Base-by-base conservation (phyloP, 2,797 vertebrate species). In the Rhynchotus rufescens region DNA sequence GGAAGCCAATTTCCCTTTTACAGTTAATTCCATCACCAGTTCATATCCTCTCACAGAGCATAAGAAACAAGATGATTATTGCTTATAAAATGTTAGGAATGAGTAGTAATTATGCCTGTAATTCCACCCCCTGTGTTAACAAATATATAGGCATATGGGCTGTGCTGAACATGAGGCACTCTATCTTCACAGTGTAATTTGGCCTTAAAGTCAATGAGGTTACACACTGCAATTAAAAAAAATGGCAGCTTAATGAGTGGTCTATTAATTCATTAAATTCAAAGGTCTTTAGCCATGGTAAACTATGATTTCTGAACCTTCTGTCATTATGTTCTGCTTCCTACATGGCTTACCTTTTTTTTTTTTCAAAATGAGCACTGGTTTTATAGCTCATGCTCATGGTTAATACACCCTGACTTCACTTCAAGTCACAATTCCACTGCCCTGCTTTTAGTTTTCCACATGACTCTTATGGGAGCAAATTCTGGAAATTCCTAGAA, bases 361-460 rank as follows among this genome's bases (percentile, higher is more conserved):
- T 15, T 60, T 34, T 15, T 40, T 30, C 62, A 49, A 84, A 22
- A 38, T 17, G 57, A 94, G 71, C n/a, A 67, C 7, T 15, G 52
- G 26, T 72, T 80, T 30, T 78, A 79, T 73, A 93, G 76, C 51
- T 91, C 52, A 42, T 2, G 14, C 26, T 86, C 5, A 10, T 77
- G 64, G 71, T 69, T 80, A 89, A 91, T 12, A 74, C 80, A 92
- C 83, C 74, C 74, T 84, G 91, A 93, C 72, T 88, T 73, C 68
- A 26, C 61, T 79, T 96, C 80, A 79, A 89, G 45, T 80, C 80
- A 62, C 84, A 94, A 59, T 16, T 56, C 65, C 57, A 25, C 79
- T 80, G 74, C 14, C 57, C 69, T 95, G 68, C 30, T 90, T 96
- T 96, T 60, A 64, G 45, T 90, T 95, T 93, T 91, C 66, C 65